These are phyloP conservation scores for Tholera decimalis DNA, from an alignment of 2,888 invertebrate genomes.

Conservation along the genomic window DNA sequence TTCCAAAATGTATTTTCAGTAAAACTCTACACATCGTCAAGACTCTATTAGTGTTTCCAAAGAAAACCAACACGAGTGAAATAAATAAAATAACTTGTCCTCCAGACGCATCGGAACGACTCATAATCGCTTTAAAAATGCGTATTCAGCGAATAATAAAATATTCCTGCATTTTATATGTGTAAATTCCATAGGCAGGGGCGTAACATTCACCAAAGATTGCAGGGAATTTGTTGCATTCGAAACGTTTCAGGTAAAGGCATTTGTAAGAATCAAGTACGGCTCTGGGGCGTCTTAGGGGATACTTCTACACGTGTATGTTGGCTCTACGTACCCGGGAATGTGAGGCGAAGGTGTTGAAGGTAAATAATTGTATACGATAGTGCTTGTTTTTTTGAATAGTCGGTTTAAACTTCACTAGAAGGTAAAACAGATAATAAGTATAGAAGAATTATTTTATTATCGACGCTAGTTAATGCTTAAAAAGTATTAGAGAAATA, in stretches of 20 bases:
- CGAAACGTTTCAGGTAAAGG: not conserved
- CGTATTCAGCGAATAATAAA: not conserved
- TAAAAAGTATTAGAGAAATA: too few relatives aligned
- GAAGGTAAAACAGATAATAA: not conserved
- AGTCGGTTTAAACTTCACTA: not conserved
- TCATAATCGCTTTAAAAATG: not conserved
- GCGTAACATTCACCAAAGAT: not conserved
- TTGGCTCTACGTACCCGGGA: not conserved
- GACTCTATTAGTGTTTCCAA: not conserved
- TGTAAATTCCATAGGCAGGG: not conserved
- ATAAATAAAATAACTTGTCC: not conserved
- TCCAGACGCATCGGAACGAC: not conserved
- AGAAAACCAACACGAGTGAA: not conserved
- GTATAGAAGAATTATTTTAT: not conserved
- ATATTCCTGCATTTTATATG: not conserved
- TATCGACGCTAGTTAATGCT: too few relatives aligned
- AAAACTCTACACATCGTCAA: not conserved
- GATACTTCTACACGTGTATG: conserved; percentile 35
- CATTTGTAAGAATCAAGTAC: not conserved
- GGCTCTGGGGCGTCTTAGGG: not conserved
- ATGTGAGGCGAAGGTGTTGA: not conserved
- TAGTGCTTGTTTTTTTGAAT: not conserved
- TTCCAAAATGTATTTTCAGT: not conserved
- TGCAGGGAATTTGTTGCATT: not conserved
- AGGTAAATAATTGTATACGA: conserved; percentile 10